A percentile compares a stretch with the other conserved stretches of the same genome.
Evolutionary conservation across 1,140 invertebrate species (phyloP).

Genomic region (Heliconius hewitsoni): DNA sequence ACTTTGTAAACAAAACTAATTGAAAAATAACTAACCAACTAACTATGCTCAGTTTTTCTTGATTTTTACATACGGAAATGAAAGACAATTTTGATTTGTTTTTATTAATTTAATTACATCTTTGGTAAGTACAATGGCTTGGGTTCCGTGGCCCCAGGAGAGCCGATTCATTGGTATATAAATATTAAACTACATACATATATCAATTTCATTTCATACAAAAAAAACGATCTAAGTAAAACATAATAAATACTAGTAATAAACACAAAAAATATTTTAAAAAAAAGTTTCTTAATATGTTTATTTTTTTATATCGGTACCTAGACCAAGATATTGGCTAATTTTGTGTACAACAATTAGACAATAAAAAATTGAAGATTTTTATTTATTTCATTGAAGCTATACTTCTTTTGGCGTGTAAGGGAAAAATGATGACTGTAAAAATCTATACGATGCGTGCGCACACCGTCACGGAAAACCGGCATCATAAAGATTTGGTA

Average conservation of each 20-base stretch:
- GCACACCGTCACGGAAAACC: too few species aligned
- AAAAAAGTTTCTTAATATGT: not conserved
- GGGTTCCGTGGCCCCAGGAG: conserved; percentile 44
- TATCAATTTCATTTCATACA: not conserved
- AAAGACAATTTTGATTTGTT: not conserved
- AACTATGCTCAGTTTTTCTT: too few species aligned
- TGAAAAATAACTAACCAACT: too few species aligned
- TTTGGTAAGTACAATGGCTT: conserved; percentile 77
- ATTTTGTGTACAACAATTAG: not conserved
- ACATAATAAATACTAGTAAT: not conserved
- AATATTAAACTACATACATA: not conserved
- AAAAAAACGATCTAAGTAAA: not conserved
- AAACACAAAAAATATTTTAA: not conserved
- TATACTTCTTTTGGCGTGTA: too few species aligned
- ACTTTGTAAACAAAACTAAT: too few species aligned
- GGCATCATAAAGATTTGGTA: too few species aligned
- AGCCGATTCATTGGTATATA: conserved; percentile 35
- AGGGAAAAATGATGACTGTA: too few species aligned
- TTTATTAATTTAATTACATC: conserved; percentile 57
- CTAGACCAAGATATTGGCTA: not conserved
- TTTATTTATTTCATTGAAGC: too few species aligned
- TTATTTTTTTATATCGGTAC: too few species aligned
- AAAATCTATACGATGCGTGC: too few species aligned
- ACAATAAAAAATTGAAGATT: not conserved
- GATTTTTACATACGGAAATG: not conserved